Evolutionary conservation across 2,888 invertebrate genomes (phyloP).

Genomic region (Dichetophora obliterata): DNA sequence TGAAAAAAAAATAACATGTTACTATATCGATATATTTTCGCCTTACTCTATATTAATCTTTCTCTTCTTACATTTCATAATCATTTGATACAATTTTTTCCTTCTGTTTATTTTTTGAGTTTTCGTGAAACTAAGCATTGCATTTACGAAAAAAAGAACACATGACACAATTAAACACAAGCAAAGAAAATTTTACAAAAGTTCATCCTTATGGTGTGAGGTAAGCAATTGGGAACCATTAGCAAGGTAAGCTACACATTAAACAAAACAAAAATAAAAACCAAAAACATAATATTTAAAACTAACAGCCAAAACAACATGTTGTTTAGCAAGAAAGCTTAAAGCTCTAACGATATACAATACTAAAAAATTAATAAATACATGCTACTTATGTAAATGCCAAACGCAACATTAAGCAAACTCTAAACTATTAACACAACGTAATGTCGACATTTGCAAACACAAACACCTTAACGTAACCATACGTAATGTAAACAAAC

Average conservation of each 20-base stretch:
- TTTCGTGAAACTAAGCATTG: conserved; percentile 61
- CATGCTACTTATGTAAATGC: not conserved
- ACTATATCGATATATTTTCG: conserved; percentile 18
- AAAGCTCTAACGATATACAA: conserved; percentile 9
- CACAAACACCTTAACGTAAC: not conserved
- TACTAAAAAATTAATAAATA: too few relatives aligned
- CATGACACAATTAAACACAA: not conserved
- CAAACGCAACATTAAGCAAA: not conserved
- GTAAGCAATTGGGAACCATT: conserved; percentile 71
- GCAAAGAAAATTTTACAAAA: conserved; percentile 45
- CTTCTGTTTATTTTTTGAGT: conserved; percentile 51
- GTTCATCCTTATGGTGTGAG: conserved; percentile 69
- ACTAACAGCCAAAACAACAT: conserved; percentile 42
- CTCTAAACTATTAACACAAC: not conserved
- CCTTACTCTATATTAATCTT: not conserved
- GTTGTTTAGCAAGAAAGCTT: conserved; percentile 27
- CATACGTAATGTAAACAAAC: not conserved
- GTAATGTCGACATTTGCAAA: not conserved
- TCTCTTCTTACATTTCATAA: not conserved
- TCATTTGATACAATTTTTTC: conserved; percentile 40
- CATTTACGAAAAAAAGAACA: conserved; percentile 51
- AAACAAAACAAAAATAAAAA: conserved; percentile 59
- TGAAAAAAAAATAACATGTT: not conserved
- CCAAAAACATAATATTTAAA: conserved; percentile 41
- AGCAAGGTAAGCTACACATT: conserved; percentile 71